A percentile compares a stretch with the other conserved stretches of the same genome.
Evolutionary conservation across 2,888 invertebrate genomes (phyloP).

Genomic region (Pammene aurita): DNA sequence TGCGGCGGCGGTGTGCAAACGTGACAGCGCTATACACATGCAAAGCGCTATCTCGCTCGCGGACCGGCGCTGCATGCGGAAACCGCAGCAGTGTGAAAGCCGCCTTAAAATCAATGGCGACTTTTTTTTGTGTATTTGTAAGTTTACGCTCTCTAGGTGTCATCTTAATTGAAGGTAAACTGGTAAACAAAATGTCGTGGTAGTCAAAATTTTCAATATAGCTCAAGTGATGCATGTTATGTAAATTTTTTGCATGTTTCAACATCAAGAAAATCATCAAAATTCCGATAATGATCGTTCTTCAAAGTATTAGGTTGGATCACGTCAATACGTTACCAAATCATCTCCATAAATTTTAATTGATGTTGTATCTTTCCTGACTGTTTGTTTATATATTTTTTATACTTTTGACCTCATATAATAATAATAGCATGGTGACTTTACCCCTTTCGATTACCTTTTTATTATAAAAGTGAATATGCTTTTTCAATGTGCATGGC

Average conservation of each 20-base stretch:
- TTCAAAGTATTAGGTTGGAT: constrained; percentile 47
- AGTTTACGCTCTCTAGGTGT: constrained; percentile 61
- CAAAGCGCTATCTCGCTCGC: too few relatives aligned
- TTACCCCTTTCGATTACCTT: constrained; percentile 58
- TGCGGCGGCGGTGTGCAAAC: too few relatives aligned
- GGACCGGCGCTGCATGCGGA: too few relatives aligned
- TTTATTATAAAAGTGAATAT: constrained; percentile 44
- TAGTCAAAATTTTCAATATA: constrained; percentile 54
- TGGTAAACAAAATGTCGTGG: constrained; percentile 53
- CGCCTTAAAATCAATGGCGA: constrained; percentile 44
- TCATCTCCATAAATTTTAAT: constrained; percentile 52
- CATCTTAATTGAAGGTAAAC: constrained; percentile 60
- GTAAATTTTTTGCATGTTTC: constrained; percentile 61
- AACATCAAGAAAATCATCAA: constrained; percentile 50
- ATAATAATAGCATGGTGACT: constrained; percentile 76
- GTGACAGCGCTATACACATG: too few relatives aligned
- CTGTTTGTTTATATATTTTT: constrained; percentile 54
- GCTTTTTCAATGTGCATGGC: constrained; percentile 80
- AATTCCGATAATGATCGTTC: constrained; percentile 52
- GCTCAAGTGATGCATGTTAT: constrained; percentile 62
- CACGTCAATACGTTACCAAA: constrained; percentile 52
- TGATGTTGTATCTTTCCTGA: constrained; percentile 60
- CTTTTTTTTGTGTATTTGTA: constrained; percentile 51
- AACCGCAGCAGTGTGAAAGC: too few relatives aligned
- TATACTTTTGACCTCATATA: constrained; percentile 75